Conservation (phyloP, 2,888 invertebrate species). For the Drosophila borborema region DNA sequence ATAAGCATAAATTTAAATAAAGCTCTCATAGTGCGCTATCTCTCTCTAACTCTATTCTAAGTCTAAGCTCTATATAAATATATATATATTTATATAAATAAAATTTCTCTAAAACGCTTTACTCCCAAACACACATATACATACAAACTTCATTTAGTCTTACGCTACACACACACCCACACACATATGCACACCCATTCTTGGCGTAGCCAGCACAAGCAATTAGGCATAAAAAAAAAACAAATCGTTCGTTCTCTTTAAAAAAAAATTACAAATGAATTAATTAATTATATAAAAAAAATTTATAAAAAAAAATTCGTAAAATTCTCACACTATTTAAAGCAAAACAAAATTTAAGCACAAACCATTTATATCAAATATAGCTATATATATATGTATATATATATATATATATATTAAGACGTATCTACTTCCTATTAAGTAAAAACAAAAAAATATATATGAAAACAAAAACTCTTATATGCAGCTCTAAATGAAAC, state of each 20-base stretch:
- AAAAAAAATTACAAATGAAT: constrained; percentile 10
- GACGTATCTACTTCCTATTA: constrained; percentile 78
- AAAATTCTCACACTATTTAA: constrained; percentile 46
- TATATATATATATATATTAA: constrained; percentile 45
- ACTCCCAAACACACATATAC: constrained; percentile 13
- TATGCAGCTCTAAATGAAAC: constrained; percentile 55
- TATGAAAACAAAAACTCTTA: constrained; percentile 14
- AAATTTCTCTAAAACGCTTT: constrained; percentile 57
- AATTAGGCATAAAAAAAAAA: constrained; percentile 54
- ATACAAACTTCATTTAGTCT: constrained; percentile 51
- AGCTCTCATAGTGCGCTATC: constrained; percentile 45
- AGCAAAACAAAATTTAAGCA: constrained; percentile 55
- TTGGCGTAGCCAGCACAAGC: constrained; percentile 80
- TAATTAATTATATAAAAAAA: constrained; percentile 15
- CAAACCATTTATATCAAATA: constrained; percentile 75
- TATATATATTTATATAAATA: constrained; percentile 34
- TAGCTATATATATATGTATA: constrained; percentile 56
- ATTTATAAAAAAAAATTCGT: constrained; percentile 15
- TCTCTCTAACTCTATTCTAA: constrained; percentile 8
- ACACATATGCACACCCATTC: constrained; percentile 33
- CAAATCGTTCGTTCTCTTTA: constrained; percentile 52
- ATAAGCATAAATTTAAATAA: constrained; percentile 42
- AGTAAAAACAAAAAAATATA: constrained; percentile 38
- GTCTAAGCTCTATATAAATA: constrained; percentile 8
- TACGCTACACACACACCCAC: constrained; percentile 44